Evolutionary conservation across 2,888 invertebrate genomes (phyloP), one percentile per base, ranked within the genome.

Genomic region (Cataglyphis altisquamis): DNA sequence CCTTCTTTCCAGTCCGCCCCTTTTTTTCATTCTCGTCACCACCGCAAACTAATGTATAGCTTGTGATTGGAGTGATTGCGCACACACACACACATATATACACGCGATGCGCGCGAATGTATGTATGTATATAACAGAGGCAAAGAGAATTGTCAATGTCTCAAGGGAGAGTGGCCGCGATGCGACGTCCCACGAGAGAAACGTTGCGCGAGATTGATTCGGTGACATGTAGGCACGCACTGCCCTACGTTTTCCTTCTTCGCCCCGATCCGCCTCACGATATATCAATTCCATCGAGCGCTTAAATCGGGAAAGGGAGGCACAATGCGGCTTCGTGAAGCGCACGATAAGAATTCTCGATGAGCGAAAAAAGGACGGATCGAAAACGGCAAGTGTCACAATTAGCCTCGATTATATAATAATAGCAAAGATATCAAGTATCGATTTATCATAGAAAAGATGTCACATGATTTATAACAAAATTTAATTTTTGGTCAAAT

Each of bases 11-110:
- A 68, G 57, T 21, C 73, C 70, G 78, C 57, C 78, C 57, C 39
- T 66, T 68, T 36, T 67, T 72, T 66, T 84, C 86, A 85, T 87
- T 86, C 87, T 86, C 89, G 83, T 86, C 88, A 86, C 74, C 84
- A 67, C 87, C 89, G 87, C 90, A 80, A 87, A 86, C 91, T 92
- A 92, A 93, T 92, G 91, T 92, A 93, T 91, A 88, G 90, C 90
- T 90, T 91, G 90, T 93, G 94, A 93, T 93, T 92, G 92, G 90
- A 93, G 92, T 90, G 91, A 91, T 89, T 90, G 89, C 84, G 83
- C 88, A 68, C 82, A 85, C 86, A 74, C 86, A 74, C 15, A 21
- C 36, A 15, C 6, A 10, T 18, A 3, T 8, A 9, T 18, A n/a
- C 15, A 18, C 9, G 25, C 63, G n/a, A 41, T 41, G 41, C 41